Conservation (phyloP, 2,888 invertebrate species). For the Plagodis dolabraria region DNA sequence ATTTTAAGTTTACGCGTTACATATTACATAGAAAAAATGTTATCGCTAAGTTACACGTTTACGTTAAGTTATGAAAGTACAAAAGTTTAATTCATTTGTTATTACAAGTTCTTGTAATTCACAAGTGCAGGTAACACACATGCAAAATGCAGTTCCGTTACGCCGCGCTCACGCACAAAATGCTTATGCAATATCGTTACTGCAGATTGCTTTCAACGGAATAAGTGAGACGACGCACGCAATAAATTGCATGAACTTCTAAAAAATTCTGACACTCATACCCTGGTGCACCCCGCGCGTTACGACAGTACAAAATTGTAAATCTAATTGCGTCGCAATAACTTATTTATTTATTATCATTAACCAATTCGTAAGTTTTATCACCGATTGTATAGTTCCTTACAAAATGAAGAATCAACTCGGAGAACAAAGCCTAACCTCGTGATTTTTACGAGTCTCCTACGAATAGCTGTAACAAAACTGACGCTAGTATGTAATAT, state of each 20-base stretch:
- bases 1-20: constrained; percentile 70
- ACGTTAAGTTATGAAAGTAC: constrained; percentile 80
- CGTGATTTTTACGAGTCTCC: constrained; percentile 22
- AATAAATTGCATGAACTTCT: background rate
- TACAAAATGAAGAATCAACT: constrained; percentile 41
- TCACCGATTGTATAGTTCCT: constrained; percentile 63
- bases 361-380: constrained; percentile 81
- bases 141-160: too few relatives aligned
- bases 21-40: constrained; percentile 77
- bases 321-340: constrained; percentile 80
- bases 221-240: too few relatives aligned
- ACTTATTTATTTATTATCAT: constrained; percentile 66
- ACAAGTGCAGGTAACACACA: too few relatives aligned
- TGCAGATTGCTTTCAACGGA: too few relatives aligned
- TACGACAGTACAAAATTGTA: constrained; percentile 62
- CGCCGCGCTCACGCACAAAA: too few relatives aligned
- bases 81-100: constrained; percentile 63
- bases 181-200: too few relatives aligned
- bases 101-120: constrained; percentile 67
- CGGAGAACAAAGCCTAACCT: constrained; percentile 19
- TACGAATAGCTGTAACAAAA: constrained; percentile 31
- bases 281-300: constrained; percentile 84
- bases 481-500: constrained; percentile 48
- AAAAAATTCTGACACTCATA: constrained; percentile 71
- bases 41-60: constrained; percentile 78